phyloP scores from a whole-genome alignment of 2,888 invertebrate species.

The Celastrina argiolus region DNA sequence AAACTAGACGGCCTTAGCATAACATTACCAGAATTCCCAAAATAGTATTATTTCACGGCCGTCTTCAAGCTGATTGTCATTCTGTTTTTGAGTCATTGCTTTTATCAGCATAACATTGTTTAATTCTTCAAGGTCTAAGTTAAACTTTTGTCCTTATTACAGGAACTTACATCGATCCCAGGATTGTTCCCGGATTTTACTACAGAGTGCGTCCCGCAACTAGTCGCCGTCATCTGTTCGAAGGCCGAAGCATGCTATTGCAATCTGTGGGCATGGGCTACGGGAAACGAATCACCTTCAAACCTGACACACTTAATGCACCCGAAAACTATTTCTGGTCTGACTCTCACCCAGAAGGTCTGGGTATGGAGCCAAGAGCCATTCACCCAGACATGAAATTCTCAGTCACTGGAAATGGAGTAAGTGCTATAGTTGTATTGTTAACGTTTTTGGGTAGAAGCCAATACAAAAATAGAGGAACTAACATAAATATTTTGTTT shows the following conservation, averaged over 20 bases:
- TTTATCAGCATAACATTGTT: neutral
- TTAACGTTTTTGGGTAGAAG: constrained; percentile 20
- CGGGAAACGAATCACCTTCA: constrained; percentile 85
- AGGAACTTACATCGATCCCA: constrained; percentile 85
- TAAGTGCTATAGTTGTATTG: constrained; percentile 43
- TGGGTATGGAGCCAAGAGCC: constrained; percentile 82
- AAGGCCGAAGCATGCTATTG: constrained; percentile 80
- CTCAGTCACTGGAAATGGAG: constrained; percentile 78
- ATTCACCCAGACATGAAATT: constrained; percentile 83
- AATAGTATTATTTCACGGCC: constrained; percentile 10
- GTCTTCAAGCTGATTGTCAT: neutral
- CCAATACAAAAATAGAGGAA: constrained; percentile 8
- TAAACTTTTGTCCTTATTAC: constrained; percentile 29
- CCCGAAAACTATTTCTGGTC: constrained; percentile 87
- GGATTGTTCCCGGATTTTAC: constrained; percentile 84
- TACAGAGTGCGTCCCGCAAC: constrained; percentile 85
- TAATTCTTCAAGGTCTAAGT: neutral
- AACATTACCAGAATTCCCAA: neutral
- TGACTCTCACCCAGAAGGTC: constrained; percentile 84
- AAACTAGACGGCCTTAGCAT: neutral
- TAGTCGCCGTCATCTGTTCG: constrained; percentile 80
- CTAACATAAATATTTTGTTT: neutral
- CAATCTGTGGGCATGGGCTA: constrained; percentile 85
- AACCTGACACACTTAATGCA: constrained; percentile 78
- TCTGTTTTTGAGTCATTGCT: neutral